A percentile compares a stretch with the other conserved stretches of the same genome.
phyloP scores from a whole-genome alignment of 2,113 vertebrate genomes.

The Chaetodon auriga region DNA sequence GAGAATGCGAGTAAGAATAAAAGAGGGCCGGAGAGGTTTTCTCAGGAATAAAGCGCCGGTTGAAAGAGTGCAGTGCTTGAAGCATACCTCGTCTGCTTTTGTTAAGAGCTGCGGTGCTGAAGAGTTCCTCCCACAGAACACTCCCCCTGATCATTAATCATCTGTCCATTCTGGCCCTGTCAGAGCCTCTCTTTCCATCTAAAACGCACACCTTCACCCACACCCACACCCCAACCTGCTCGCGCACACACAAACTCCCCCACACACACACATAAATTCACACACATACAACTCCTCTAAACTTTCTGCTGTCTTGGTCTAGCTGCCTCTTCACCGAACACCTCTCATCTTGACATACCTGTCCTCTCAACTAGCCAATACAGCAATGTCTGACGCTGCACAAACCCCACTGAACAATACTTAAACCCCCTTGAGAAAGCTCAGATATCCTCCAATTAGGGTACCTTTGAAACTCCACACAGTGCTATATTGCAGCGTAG shows the following conservation, averaged over 20 bases:
- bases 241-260: conserved; percentile 14
- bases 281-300: conserved; percentile 16
- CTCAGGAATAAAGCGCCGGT: conserved; percentile 64
- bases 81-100: conserved; percentile 73
- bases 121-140: conserved; percentile 67
- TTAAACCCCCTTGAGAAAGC: conserved; percentile 37
- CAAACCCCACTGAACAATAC: conserved; percentile 50
- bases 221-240: conserved; percentile 21
- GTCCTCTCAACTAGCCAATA: conserved; percentile 40
- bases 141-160: conserved; percentile 83
- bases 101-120: conserved; percentile 60
- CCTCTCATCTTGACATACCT: conserved; percentile 43
- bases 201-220: conserved; percentile 56
- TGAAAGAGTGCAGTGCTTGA: conserved; percentile 56
- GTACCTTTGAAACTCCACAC: conserved; percentile 31
- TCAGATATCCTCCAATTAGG: conserved; percentile 59
- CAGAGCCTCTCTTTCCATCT: conserved; percentile 59
- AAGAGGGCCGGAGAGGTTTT: conserved; percentile 53
- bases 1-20: conserved; percentile 55
- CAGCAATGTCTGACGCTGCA: conserved; percentile 53
- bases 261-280: conserved; percentile 11
- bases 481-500: conserved; percentile 1
- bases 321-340: conserved; percentile 22
- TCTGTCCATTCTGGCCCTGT: conserved; percentile 74
- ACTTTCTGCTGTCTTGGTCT: conserved; percentile 41